Conservation (phyloP, 2,888 invertebrate genomes). For the Colletes collaris region DNA sequence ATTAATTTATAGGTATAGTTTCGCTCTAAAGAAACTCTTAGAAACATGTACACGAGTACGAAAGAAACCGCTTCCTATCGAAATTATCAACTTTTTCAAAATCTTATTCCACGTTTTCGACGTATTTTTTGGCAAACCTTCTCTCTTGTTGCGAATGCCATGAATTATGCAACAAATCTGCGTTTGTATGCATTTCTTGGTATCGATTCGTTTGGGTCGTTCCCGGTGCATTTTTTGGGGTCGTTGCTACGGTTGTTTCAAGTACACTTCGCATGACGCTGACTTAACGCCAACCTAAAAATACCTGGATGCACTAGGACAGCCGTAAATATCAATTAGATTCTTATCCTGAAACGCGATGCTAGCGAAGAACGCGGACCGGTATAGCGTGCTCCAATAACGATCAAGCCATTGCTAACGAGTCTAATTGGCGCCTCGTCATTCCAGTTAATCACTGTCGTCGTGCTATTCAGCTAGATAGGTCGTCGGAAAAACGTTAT, state of each 20-base stretch:
- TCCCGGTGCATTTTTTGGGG: constrained; percentile 18
- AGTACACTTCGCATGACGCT: constrained; percentile 55
- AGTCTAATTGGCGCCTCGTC: constrained; percentile 34
- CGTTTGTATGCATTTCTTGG: not conserved
- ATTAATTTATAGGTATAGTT: too few species aligned
- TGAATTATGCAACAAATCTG: too few species aligned
- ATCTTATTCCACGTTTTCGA: not conserved
- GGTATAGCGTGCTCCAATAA: constrained; percentile 33
- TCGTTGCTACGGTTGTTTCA: constrained; percentile 47
- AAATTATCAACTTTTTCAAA: too few species aligned
- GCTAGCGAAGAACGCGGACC: constrained; percentile 40
- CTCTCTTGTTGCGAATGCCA: not conserved
- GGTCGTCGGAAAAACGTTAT: not conserved
- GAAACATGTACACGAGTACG: too few species aligned
- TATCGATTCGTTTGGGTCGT: not conserved
- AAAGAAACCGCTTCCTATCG: too few species aligned
- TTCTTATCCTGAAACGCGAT: constrained; percentile 50
- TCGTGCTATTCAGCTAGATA: not conserved
- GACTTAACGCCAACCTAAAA: constrained; percentile 64
- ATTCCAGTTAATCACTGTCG: constrained; percentile 31
- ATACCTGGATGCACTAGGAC: constrained; percentile 57
- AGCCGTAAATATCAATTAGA: constrained; percentile 66
- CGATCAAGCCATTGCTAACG: constrained; percentile 22
- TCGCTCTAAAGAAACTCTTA: too few species aligned
- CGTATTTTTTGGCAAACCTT: not conserved